Base-by-base conservation (phyloP, 2,888 invertebrate genomes). In the Halictus quadricinctus region DNA sequence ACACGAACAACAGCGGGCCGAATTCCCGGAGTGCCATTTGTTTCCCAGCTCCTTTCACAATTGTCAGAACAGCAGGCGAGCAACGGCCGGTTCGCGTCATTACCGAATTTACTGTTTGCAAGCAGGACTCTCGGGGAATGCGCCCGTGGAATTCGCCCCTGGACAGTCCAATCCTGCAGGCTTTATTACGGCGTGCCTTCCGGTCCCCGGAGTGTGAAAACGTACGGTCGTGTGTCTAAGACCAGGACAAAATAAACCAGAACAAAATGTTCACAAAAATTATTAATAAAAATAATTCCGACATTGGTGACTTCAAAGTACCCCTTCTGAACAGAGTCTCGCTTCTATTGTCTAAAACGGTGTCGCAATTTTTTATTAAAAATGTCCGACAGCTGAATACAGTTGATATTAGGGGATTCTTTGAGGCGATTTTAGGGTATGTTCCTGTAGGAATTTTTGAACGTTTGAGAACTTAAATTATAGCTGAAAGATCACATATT, bases 141-240 rank as follows among this genome's bases (percentile, higher is more conserved):
- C 58, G 58, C 75, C 54, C 18, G 54, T 46, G 69, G 79, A 76
- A 84, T 83, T 78, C 66, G 72, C 18, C 2, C 41, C 10, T 21
- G 76, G 76, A 79, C 79, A 50, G 41, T 74, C 77, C 76, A 74
- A 84, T 72, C 70, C 74, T 46, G 54, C 76, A 36, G 50, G 69
- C 75, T 84, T 85, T 84, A 84, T 85, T 84, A 76, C 29, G 36
- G 29, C 80, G 50, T 50, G 46, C 76, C 76, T 29, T 36, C 5
- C n/a, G 76, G 36, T n/a, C n/a, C 15, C 13, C 25, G 43, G 25
- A 46, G 70, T n/a, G 60, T 48, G 43, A 58, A 74, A 70, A 54
- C 48, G 25, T 15, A 69, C 58, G 48, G 10, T 46, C 54, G 54
- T n/a, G 43, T 8, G 36, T 41, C 4, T 41, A 66, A 66, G 66